These are phyloP conservation scores for Tangara arthus DNA, from an alignment of 2,797 vertebrate genomes.

Conservation along the genomic window DNA sequence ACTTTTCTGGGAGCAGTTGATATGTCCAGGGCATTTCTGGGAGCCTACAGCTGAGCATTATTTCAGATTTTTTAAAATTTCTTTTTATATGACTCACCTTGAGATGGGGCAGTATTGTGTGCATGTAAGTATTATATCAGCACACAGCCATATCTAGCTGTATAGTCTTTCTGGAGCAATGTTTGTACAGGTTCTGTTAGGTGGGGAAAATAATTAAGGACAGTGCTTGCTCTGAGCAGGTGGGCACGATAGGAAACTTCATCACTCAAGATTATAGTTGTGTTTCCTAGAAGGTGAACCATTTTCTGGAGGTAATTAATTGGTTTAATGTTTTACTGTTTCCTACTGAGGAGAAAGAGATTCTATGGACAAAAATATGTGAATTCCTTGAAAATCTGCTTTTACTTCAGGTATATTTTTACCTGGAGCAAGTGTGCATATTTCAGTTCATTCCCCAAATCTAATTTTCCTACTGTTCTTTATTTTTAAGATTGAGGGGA, in stretches of 20 bases:
- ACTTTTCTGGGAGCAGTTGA: background rate
- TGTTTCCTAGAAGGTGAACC: background rate
- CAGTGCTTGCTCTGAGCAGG: background rate
- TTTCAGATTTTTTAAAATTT: background rate
- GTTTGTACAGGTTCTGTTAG: background rate
- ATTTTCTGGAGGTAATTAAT: background rate
- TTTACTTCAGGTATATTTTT: background rate
- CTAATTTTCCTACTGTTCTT: background rate
- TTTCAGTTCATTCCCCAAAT: background rate
- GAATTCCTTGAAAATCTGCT: background rate
- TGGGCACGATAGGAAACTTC: background rate
- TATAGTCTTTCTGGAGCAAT: background rate
- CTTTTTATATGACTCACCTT: background rate
- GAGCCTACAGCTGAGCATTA: background rate
- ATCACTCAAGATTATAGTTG: background rate
- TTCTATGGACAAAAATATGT: background rate
- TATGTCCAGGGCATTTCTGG: background rate
- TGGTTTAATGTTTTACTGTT: background rate
- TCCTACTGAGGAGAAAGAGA: background rate
- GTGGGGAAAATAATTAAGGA: background rate
- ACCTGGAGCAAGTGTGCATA: accelerated
- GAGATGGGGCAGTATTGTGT: background rate
- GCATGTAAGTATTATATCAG: background rate
- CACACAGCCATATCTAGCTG: accelerated
- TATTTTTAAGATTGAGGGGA: background rate